Base-by-base conservation (phyloP, 1,140 invertebrate species). In the Zaprionus davidi region DNA sequence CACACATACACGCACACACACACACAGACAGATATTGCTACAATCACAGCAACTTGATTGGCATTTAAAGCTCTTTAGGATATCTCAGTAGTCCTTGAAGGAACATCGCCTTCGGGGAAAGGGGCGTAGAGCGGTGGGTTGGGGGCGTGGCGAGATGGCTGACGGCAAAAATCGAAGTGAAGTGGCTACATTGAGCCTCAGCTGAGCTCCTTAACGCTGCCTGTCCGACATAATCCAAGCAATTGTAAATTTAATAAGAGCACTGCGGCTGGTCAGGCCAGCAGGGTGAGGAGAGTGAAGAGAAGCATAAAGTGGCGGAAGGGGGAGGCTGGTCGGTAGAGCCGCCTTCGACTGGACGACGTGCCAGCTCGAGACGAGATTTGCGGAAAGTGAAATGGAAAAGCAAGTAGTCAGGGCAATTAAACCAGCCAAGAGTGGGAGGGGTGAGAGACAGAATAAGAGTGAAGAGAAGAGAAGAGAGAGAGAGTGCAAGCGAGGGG, bases 211-310 rank as follows among this genome's bases (percentile, higher is more conserved):
- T 88, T 90, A 90, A 84, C 84, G 81, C 75, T 79, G 81, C 74
- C 84, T 75, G 84, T 78, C 84, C 83, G 84, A 88, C 85, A 84
- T 88, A 88, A 88, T 88, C 84, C 85, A 79, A 84, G 78, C 84
- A 88, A 88, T 88, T 88, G 84, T 90, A 88, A 88, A 88, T 90
- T 88, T 90, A 88, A 88, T 90, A 90, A 88, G 81, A 76, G 73
- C 44, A 28, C 57, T 38, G 20, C 53, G 22, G 75, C 51, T 41
- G 36, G 20, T 22, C 57, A 65, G 62, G 22, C 1, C 9, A 38
- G n/a, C 57, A 24, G 53, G 31, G 11, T 28, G 11, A 13, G 13
- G 1, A 6, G 38, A 13, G 28, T 5, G 11, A 34, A 3, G 7
- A 7, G 12, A 11, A 44, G 22, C 51, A 24, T 38, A 2, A 41